phyloP scores from a whole-genome alignment of 2,888 invertebrate species.

The Incurvaria masculella region DNA sequence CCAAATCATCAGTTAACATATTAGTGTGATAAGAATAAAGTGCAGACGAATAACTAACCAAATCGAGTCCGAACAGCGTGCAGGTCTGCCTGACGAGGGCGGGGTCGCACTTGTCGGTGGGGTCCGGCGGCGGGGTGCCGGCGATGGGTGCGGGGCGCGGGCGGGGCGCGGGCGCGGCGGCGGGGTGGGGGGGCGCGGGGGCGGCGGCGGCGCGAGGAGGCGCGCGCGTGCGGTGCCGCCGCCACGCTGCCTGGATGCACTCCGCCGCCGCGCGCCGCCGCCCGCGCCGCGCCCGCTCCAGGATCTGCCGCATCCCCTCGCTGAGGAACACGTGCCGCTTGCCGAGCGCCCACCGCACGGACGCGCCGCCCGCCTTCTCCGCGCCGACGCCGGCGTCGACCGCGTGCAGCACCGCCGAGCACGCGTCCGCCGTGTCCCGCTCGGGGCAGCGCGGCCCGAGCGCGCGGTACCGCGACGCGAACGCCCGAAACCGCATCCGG shows the following conservation, averaged over 20 bases:
- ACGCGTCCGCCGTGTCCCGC: conserved; percentile 56
- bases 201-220: conserved; percentile 17
- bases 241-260: conserved; percentile 82
- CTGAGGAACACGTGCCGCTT: conserved; percentile 92
- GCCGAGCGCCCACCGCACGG: conserved; percentile 81
- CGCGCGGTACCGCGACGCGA: conserved; percentile 81
- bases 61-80: conserved; percentile 83
- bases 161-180: conserved; percentile 49
- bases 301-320: conserved; percentile 87
- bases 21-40: no score
- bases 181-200: conserved; percentile 7
- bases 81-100: conserved; percentile 90
- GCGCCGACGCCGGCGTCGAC: conserved; percentile 75
- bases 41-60: conserved; percentile 67
- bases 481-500: conserved; percentile 91
- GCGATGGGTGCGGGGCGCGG: conserved; percentile 89
- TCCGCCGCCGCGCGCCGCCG: conserved; percentile 78
- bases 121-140: conserved; percentile 85
- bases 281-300: conserved; percentile 78
- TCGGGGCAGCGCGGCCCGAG: conserved; percentile 77
- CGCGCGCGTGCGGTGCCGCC: conserved; percentile 67
- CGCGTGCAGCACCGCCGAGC: conserved; percentile 71
- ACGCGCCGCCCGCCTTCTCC: conserved; percentile 66
- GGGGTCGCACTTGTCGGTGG: conserved; percentile 81
- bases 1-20: no score